Conservation (phyloP, 1,140 invertebrate genomes). For the Zaprionus ornatus region DNA sequence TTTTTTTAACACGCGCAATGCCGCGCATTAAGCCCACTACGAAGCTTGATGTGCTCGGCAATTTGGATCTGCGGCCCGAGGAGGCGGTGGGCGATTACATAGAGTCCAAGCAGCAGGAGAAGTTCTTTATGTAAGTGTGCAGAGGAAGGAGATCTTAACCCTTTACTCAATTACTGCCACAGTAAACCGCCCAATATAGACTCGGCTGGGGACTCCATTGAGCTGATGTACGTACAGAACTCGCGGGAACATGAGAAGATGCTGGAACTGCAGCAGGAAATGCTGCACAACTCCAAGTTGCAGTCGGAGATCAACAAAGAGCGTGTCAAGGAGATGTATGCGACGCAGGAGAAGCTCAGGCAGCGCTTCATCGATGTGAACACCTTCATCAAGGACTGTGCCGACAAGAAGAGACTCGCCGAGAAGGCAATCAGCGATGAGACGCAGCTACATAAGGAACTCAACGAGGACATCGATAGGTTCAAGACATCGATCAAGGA, state of each 20-base stretch:
- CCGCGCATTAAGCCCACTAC: slow-evolving; percentile 78
- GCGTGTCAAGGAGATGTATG: slow-evolving; percentile 68
- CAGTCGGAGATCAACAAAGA: slow-evolving; percentile 58
- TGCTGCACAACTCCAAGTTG: slow-evolving; percentile 59
- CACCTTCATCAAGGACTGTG: slow-evolving; percentile 79
- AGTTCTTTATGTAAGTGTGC: slow-evolving; percentile 72
- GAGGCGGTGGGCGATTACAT: slow-evolving; percentile 71
- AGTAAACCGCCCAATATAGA: slow-evolving; percentile 75
- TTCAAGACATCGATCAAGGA: slow-evolving; percentile 63
- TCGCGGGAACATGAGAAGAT: slow-evolving; percentile 69
- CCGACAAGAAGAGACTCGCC: slow-evolving; percentile 65
- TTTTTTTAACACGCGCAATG: slow-evolving; percentile 54
- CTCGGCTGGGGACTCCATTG: slow-evolving; percentile 71
- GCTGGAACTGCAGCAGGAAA: slow-evolving; percentile 67
- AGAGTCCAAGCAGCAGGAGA: slow-evolving; percentile 68
- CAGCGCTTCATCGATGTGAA: slow-evolving; percentile 79
- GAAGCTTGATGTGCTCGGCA: slow-evolving; percentile 77
- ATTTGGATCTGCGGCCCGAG: slow-evolving; percentile 76
- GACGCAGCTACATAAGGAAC: slow-evolving; percentile 54
- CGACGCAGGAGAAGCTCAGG: slow-evolving; percentile 67
- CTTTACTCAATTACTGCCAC: neutral
- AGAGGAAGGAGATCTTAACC: neutral
- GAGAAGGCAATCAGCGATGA: slow-evolving; percentile 61
- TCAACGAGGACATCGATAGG: slow-evolving; percentile 59
- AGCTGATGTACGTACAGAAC: slow-evolving; percentile 73